phyloP scores from a whole-genome alignment of 2,888 invertebrate species.

The Philereme transversata region DNA sequence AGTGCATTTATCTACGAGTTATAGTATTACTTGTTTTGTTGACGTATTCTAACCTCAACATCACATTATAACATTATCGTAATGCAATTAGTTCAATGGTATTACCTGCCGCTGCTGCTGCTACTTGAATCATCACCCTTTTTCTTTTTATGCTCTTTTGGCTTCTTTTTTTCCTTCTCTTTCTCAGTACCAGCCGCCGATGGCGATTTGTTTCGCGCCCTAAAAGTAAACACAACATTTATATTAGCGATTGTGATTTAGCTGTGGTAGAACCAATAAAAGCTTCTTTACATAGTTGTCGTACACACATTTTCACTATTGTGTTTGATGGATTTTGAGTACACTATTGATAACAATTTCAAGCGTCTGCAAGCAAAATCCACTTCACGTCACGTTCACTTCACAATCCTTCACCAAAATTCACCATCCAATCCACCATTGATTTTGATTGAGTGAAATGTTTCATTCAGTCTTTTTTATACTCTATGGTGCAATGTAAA shows the following conservation, averaged over 20 bases:
- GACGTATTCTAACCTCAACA: conserved; percentile 29
- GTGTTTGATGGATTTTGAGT: conserved; percentile 4
- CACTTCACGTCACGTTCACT: too few relatives aligned
- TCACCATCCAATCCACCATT: too few relatives aligned
- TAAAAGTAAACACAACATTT: conserved; percentile 54
- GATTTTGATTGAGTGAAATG: too few relatives aligned
- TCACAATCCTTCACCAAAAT: too few relatives aligned
- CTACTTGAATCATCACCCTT: conserved; percentile 90
- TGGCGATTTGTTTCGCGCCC: conserved; percentile 91
- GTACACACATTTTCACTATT: conserved; percentile 29
- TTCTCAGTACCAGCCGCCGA: conserved; percentile 85
- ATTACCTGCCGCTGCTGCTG: conserved; percentile 89
- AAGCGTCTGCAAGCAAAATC: conserved; percentile 23
- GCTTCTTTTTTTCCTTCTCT: conserved; percentile 87
- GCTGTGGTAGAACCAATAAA: not conserved
- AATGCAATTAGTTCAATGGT: not conserved
- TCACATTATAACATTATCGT: not conserved
- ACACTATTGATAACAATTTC: conserved; percentile 6
- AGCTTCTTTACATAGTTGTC: not conserved
- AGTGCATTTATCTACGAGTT: too few relatives aligned
- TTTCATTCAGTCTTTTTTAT: too few relatives aligned
- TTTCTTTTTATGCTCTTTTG: conserved; percentile 84
- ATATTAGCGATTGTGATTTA: conserved; percentile 7
- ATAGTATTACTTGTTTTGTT: not conserved
- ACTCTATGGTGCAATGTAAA: too few relatives aligned